These are phyloP conservation scores for Platycheirus rosarum DNA, from an alignment of 2,888 invertebrate species.

Conservation along the genomic window DNA sequence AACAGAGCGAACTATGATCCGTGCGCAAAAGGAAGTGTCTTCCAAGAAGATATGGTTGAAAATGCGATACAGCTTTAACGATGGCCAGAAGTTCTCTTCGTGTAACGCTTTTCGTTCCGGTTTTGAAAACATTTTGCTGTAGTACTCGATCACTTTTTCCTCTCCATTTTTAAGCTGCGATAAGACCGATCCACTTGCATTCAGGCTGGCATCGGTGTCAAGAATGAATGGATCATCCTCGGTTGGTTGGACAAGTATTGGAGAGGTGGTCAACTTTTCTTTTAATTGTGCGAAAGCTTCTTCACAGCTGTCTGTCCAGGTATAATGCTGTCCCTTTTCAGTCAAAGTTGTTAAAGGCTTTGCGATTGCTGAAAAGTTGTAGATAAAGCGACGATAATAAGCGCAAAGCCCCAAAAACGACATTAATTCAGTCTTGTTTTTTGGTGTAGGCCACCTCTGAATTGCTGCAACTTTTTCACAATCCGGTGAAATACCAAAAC, in stretches of 20 bases:
- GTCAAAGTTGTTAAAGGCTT: background rate
- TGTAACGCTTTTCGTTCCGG: slow-evolving; percentile 12
- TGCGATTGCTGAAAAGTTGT: background rate
- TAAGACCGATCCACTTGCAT: background rate
- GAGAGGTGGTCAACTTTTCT: background rate
- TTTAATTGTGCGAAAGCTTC: slow-evolving; percentile 7
- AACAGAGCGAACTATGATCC: slow-evolving; percentile 1
- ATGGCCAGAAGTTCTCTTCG: slow-evolving; percentile 73
- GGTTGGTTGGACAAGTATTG: no score
- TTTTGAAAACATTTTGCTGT: slow-evolving; percentile 45
- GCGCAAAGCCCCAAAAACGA: slow-evolving; percentile 19
- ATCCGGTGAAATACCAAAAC: background rate
- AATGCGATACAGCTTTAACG: slow-evolving; percentile 42
- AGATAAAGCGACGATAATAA: slow-evolving; percentile 18
- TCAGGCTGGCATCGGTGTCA: slow-evolving; percentile 19
- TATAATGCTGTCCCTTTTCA: background rate
- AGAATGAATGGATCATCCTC: slow-evolving; percentile 1
- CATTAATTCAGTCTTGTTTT: background rate
- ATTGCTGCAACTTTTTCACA: slow-evolving; percentile 23
- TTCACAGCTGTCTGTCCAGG: background rate
- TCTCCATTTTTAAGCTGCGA: slow-evolving; percentile 6
- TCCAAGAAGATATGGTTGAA: slow-evolving; percentile 11
- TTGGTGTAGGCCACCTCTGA: background rate
- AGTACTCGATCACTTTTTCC: slow-evolving; percentile 57
- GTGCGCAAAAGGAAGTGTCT: background rate